Evolutionary conservation across 37 sponge, comb jelly and placozoan genomes (phyloP).

Genomic region (Oscarella lobularis): DNA sequence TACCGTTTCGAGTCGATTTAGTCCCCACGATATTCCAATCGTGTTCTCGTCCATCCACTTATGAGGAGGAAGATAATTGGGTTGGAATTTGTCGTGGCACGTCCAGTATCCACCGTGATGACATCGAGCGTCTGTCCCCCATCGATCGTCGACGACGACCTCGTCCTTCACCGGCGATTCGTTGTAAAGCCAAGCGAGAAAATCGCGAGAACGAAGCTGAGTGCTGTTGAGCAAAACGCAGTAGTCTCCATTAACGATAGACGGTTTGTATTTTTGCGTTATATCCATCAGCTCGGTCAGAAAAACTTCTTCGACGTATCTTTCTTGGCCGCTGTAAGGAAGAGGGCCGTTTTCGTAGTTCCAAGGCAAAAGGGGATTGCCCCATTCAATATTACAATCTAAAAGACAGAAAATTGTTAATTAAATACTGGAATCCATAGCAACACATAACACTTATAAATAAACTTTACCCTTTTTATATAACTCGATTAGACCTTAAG

Average conservation of each 20-base stretch:
- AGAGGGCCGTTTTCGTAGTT: neutral
- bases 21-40: neutral
- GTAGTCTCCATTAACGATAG: neutral
- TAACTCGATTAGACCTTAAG: too few relatives aligned
- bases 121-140: neutral
- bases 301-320: conserved; percentile 6
- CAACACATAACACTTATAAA: too few relatives aligned
- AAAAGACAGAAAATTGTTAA: neutral
- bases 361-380: neutral
- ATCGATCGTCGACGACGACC: conserved; percentile 1
- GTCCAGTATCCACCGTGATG: conserved; percentile 2
- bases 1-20: neutral
- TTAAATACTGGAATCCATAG: too few relatives aligned
- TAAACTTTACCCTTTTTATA: too few relatives aligned
- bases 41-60: conserved; percentile 3
- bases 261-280: neutral
- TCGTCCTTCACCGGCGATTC: neutral
- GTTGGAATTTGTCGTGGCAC: neutral
- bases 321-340: neutral
- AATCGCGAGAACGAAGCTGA: neutral
- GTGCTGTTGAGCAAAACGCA: neutral
- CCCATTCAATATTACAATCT: conserved; percentile 1
- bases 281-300: conserved; percentile 4
- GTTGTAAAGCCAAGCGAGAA: conserved; percentile 9
- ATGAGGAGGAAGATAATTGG: neutral